Evolutionary conservation across 2,797 vertebrate genomes (phyloP), one percentile per base, ranked within the genome.

Genomic region (Triplophysa bombifrons): DNA sequence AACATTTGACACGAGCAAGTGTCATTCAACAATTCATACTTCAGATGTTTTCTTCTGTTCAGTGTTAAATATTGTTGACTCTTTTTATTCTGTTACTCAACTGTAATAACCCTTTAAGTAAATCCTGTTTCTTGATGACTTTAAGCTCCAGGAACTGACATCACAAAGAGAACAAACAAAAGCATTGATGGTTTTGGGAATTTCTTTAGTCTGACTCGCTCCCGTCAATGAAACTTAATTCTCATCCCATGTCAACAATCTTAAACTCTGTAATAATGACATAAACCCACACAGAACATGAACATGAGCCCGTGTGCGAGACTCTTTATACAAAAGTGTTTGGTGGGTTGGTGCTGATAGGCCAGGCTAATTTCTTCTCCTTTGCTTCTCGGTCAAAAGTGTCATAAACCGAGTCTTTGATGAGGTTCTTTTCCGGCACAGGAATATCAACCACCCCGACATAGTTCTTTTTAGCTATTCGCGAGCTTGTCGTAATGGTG

Each of bases 311-410:
- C 6, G 10, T 16, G 12, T 61, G 58, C 8, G 25, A 58, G 16
- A 30, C 30, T 46, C 41, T n/a, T 74, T 77, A 99, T 74, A 99
- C 96, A 85, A 98, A 98, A 0, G 96, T 99, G 63, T 98, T 98
- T 0, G 95, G 95, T 5, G 97, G 95, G 70, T 97, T 98, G 72
- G 94, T 90, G 0, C 94, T 94, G 58, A 96, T 95, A 20, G 97
- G 96, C 97, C 96, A 98, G 4, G 98, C 97, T 0, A 99, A 92
- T 76, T 96, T 99, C 89, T 97, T 97, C 63, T 96, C 96, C 83
- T 96, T 97, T 1, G 92, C 94, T 64, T 98, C 96, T 20, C 95
- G 93, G 83, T 96, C 95, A 80, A 98, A 98, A 0, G 95, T 90
- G 1, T 96, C 94, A 12, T 96, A 96, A 38, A 94, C 93, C 0